These are phyloP conservation scores for Pampusana beccarii DNA, from an alignment of 2,113 vertebrate species.

Conservation along the genomic window DNA sequence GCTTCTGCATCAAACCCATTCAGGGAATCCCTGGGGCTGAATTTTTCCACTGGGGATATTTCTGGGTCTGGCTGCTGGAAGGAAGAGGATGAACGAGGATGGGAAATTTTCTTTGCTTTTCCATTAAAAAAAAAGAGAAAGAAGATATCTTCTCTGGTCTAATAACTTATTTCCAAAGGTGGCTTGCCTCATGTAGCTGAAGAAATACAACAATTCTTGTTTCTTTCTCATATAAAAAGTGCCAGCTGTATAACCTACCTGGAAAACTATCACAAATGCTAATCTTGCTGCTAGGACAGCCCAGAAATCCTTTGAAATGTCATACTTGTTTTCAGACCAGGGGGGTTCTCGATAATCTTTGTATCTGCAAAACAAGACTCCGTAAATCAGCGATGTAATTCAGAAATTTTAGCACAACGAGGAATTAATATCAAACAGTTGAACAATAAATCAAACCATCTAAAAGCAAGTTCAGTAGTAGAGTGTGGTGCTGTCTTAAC, in stretches of 20 bases:
- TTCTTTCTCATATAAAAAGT: background rate
- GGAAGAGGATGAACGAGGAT: background rate
- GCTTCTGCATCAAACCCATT: background rate
- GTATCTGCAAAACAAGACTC: conserved; percentile 77
- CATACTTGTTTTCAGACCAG: conserved; percentile 88
- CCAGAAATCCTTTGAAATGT: conserved; percentile 97
- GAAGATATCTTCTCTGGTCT: background rate
- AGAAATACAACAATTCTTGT: background rate
- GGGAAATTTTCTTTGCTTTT: background rate
- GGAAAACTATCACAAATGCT: conserved; percentile 94
- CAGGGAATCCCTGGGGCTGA: background rate
- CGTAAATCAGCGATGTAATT: background rate
- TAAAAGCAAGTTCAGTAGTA: background rate
- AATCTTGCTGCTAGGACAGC: conserved; percentile 91
- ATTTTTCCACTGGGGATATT: background rate
- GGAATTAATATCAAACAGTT: background rate
- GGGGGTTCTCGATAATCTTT: conserved; percentile 96
- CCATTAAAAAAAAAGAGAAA: background rate
- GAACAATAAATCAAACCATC: background rate
- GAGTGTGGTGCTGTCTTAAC: background rate
- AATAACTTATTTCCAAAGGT: background rate
- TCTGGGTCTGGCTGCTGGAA: background rate
- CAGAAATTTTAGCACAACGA: background rate
- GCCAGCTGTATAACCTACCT: conserved; percentile 74
- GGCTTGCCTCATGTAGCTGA: background rate